Evolutionary conservation across 2,888 invertebrate genomes (phyloP).

Genomic region (Cheilosia impressa): DNA sequence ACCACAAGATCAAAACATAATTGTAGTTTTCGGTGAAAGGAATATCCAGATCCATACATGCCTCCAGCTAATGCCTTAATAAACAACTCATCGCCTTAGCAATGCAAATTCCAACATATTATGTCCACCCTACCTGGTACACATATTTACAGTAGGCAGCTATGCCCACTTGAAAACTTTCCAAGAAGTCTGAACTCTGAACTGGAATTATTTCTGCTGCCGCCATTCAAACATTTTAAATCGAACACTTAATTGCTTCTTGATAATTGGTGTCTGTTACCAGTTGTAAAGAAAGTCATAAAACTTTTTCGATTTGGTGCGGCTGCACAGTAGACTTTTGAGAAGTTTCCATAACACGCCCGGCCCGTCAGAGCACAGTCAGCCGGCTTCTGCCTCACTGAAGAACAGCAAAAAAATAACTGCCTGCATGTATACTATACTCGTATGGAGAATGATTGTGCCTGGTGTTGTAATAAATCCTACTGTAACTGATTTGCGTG

Average conservation of each 20-base stretch:
- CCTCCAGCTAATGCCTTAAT: no score
- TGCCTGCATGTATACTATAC: neutral
- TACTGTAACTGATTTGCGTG: conserved; percentile 63
- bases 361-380: conserved; percentile 24
- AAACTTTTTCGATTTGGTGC: conserved; percentile 68
- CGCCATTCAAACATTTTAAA: conserved; percentile 7
- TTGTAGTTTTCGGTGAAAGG: no score
- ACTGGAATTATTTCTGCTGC: neutral
- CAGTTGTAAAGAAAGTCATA: conserved; percentile 39
- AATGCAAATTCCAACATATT: no score
- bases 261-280: conserved; percentile 63
- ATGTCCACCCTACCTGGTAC: no score
- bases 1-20: no score
- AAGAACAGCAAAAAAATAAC: conserved; percentile 1
- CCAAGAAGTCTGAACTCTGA: neutral
- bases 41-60: no score
- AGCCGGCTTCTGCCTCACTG: neutral
- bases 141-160: no score
- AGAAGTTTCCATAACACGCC: conserved; percentile 38
- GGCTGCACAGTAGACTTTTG: conserved; percentile 59
- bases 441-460: conserved; percentile 49
- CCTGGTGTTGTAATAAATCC: conserved; percentile 62
- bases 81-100: no score
- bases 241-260: conserved; percentile 62
- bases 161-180: neutral